phyloP scores from a whole-genome alignment of 1,140 invertebrate species.

The Leucophenga varia region DNA sequence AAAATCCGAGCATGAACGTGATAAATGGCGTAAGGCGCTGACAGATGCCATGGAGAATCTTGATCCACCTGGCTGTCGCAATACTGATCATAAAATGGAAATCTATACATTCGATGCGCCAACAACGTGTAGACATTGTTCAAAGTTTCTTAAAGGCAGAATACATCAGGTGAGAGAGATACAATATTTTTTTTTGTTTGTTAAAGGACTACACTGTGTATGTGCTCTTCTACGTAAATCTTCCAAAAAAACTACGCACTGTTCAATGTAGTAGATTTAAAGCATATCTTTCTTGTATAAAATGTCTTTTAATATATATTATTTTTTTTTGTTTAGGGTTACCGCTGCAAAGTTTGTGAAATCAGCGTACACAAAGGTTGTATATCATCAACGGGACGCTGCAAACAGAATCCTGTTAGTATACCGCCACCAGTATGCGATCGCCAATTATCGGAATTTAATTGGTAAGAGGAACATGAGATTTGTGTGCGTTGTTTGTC shows the following conservation, averaged over 20 bases:
- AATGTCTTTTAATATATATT: constrained; percentile 2
- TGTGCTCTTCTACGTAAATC: not conserved
- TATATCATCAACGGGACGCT: constrained; percentile 72
- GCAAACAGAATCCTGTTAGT: constrained; percentile 60
- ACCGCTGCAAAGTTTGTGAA: constrained; percentile 73
- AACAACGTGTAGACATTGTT: constrained; percentile 77
- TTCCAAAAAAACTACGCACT: not conserved
- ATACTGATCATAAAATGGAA: constrained; percentile 83
- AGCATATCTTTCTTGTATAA: too few relatives aligned
- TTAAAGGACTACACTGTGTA: not conserved
- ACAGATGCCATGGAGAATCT: constrained; percentile 92
- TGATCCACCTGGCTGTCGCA: constrained; percentile 73
- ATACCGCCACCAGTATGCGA: constrained; percentile 60
- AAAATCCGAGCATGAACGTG: constrained; percentile 82
- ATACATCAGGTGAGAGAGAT: constrained; percentile 60
- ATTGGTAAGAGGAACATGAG: constrained; percentile 32
- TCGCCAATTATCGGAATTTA: constrained; percentile 50
- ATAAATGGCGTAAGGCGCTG: constrained; percentile 90
- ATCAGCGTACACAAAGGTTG: constrained; percentile 76
- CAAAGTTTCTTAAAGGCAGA: constrained; percentile 85
- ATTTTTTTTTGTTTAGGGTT: constrained; percentile 62
- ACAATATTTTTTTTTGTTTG: not conserved
- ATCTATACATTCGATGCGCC: constrained; percentile 85
- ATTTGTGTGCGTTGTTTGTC: not conserved
- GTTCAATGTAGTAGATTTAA: too few relatives aligned